Conservation (phyloP, 2,113 vertebrate species). For the Naja naja region DNA sequence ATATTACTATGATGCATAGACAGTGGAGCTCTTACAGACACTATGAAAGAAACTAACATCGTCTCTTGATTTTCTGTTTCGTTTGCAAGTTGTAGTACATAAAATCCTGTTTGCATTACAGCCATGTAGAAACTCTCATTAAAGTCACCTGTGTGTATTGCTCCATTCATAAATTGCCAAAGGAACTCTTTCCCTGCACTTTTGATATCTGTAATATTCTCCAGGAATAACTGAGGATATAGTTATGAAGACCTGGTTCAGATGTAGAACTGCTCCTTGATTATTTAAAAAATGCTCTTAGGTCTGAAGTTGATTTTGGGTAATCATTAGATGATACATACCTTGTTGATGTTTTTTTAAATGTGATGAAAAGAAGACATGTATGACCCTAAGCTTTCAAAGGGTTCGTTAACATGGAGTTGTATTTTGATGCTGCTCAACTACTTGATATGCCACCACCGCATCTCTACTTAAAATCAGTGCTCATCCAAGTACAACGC, state of each 20-base stretch:
- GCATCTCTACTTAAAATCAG: not conserved
- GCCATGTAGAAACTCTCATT: not conserved
- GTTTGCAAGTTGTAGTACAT: not conserved
- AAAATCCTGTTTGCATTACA: too few species aligned
- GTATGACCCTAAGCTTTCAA: not conserved
- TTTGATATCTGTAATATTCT: not conserved
- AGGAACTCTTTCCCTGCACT: not conserved
- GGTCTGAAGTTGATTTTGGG: not conserved
- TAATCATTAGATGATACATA: not conserved
- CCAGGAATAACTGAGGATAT: not conserved
- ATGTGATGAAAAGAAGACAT: not conserved
- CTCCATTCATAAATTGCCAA: not conserved
- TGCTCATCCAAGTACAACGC: fast-evolving
- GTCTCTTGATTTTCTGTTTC: not conserved
- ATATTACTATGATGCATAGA: not conserved
- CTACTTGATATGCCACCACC: not conserved
- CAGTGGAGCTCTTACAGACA: not conserved
- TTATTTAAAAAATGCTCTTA: not conserved
- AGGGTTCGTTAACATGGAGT: not conserved
- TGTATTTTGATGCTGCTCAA: not conserved
- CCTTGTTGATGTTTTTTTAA: not conserved
- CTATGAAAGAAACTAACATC: not conserved
- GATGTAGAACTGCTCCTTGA: not conserved
- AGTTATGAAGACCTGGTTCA: not conserved
- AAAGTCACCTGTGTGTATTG: not conserved